A percentile compares a stretch with the other conserved stretches of the same genome.
Evolutionary conservation across 2,797 vertebrate genomes (phyloP).

Genomic region (Mormyrus hasselquistii): DNA sequence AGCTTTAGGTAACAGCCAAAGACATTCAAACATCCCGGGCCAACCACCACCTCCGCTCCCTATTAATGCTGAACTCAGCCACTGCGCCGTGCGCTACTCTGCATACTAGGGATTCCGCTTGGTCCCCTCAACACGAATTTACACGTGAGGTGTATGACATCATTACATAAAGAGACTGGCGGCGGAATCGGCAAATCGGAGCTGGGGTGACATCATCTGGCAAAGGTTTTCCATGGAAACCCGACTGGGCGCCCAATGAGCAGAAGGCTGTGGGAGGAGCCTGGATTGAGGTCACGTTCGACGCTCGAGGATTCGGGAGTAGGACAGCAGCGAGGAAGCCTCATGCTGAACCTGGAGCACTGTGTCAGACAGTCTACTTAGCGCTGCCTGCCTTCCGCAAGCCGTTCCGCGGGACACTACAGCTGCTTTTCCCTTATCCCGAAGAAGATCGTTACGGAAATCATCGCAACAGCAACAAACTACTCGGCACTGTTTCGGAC

Average conservation of each 20-base stretch:
- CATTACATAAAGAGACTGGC: constrained; percentile 64
- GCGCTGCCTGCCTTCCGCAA: not conserved
- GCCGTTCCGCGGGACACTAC: constrained; percentile 29
- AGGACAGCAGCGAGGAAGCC: not conserved
- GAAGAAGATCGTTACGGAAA: not conserved
- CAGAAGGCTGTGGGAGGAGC: constrained; percentile 31
- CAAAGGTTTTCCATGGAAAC: constrained; percentile 54
- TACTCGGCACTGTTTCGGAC: not conserved
- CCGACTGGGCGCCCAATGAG: constrained; percentile 42
- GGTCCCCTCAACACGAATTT: constrained; percentile 50
- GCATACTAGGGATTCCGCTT: not conserved
- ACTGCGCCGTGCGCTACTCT: not conserved
- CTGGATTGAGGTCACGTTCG: constrained; percentile 54
- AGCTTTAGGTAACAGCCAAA: constrained; percentile 18
- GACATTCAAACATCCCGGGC: not conserved
- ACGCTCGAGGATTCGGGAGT: constrained; percentile 36
- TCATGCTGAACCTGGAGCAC: constrained; percentile 32
- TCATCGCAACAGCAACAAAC: not conserved
- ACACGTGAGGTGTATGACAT: constrained; percentile 54
- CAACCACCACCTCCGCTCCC: not conserved
- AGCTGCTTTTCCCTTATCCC: not conserved
- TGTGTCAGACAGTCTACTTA: constrained; percentile 40
- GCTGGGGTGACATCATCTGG: constrained; percentile 11
- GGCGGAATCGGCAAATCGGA: constrained; percentile 44
- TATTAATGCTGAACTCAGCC: not conserved